A percentile compares a stretch with the other conserved stretches of the same genome.
Evolutionary conservation across 2,888 invertebrate species (phyloP).

Genomic region (Sesia bembeciformis): DNA sequence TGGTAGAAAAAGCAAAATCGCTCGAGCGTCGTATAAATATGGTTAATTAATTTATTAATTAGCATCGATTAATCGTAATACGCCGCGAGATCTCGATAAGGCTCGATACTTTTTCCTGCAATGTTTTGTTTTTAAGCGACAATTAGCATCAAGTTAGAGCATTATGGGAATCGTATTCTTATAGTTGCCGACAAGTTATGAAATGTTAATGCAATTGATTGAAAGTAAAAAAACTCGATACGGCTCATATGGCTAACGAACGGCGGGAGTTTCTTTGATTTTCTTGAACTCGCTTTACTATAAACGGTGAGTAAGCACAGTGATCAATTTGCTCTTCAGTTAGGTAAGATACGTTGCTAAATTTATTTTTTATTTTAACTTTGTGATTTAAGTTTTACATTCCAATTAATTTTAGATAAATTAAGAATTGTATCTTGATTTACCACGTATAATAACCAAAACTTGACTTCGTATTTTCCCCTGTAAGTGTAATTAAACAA

Average conservation of each 20-base stretch:
- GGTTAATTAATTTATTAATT: conserved; percentile 71
- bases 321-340: too few relatives aligned
- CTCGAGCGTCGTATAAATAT: conserved; percentile 60
- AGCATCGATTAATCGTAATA: conserved; percentile 65
- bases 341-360: too few relatives aligned
- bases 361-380: too few relatives aligned
- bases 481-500: too few relatives aligned
- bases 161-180: conserved; percentile 32
- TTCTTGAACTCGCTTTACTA: too few relatives aligned
- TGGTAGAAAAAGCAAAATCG: conserved; percentile 47
- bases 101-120: conserved; percentile 50
- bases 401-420: too few relatives aligned
- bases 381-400: too few relatives aligned
- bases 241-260: conserved; percentile 10
- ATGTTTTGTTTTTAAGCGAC: conserved; percentile 42
- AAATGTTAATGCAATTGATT: conserved; percentile 12
- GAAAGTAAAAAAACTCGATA: conserved; percentile 21
- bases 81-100: conserved; percentile 38
- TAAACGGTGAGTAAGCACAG: too few relatives aligned
- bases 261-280: too few relatives aligned
- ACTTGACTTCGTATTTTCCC: too few relatives aligned
- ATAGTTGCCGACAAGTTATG: conserved; percentile 37
- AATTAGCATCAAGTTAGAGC: conserved; percentile 36
- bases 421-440: too few relatives aligned
- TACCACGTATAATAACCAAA: too few relatives aligned